Evolutionary conservation across 2,113 vertebrate species (phyloP).

Genomic region (Cynopterus brachyotis): DNA sequence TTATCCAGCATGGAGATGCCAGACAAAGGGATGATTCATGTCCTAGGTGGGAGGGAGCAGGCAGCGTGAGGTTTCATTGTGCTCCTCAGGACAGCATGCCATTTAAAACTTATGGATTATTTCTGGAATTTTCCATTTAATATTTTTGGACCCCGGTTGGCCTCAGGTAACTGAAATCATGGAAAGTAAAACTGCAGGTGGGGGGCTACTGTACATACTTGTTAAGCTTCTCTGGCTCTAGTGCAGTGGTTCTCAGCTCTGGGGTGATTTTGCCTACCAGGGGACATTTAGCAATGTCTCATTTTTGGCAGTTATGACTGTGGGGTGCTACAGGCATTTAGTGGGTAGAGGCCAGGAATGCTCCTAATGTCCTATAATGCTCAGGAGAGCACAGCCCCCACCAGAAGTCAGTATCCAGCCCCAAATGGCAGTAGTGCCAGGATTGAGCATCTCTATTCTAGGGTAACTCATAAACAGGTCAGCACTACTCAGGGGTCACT

Average conservation of each 20-base stretch:
- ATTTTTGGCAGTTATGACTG: not conserved
- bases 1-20: not conserved
- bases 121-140: not conserved
- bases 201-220: rapidly evolving
- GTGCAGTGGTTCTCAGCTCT: not conserved
- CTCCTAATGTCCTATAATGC: rapidly evolving
- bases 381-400: not conserved
- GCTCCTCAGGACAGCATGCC: not conserved
- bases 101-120: not conserved
- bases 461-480: not conserved
- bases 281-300: not conserved
- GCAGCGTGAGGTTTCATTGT: too few species aligned
- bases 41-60: not conserved
- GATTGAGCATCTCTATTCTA: too few species aligned
- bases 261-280: not conserved
- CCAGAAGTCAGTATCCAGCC: rapidly evolving
- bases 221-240: not conserved
- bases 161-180: not conserved
- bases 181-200: not conserved
- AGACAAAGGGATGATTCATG: not conserved
- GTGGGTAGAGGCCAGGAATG: not conserved
- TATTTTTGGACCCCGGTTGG: not conserved
- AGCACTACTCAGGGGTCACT: rapidly evolving
- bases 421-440: rapidly evolving
- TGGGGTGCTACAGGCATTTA: not conserved